Evolutionary conservation across 1,140 invertebrate genomes (phyloP).

Genomic region (Pachypeltis micranthus): DNA sequence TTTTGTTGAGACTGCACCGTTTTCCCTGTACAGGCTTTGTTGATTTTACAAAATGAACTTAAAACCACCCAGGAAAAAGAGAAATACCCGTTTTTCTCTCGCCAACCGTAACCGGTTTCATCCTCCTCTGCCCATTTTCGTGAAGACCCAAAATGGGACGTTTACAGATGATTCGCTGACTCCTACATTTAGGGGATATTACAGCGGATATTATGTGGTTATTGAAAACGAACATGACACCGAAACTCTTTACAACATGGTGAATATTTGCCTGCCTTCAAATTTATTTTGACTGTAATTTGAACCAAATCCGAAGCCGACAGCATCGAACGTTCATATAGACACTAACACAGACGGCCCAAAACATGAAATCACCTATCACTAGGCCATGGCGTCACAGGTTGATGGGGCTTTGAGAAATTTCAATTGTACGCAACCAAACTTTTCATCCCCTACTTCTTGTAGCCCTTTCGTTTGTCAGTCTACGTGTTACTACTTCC

Average conservation of each 20-base stretch:
- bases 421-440: constrained; percentile 6
- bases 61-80: not conserved
- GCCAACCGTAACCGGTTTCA: not conserved
- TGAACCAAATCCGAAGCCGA: not conserved
- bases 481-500: no score
- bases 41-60: no score
- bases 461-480: no score
- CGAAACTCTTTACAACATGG: constrained; percentile 47
- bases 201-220: constrained; percentile 51
- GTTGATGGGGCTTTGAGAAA: not conserved
- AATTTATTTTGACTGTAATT: not conserved
- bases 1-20: no score
- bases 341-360: not conserved
- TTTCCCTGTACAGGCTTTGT: no score
- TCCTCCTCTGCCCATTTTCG: constrained; percentile 37
- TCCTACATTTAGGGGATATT: constrained; percentile 43
- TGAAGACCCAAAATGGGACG: constrained; percentile 22
- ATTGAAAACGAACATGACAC: constrained; percentile 47
- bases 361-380: not conserved
- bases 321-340: not conserved
- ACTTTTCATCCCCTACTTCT: not conserved
- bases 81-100: not conserved
- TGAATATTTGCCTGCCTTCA: constrained; percentile 24
- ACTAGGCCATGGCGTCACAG: not conserved
- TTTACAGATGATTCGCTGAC: constrained; percentile 37